These are phyloP conservation scores for Rhimphoctona megacephalus DNA, from an alignment of 2,888 invertebrate genomes.

Conservation along the genomic window DNA sequence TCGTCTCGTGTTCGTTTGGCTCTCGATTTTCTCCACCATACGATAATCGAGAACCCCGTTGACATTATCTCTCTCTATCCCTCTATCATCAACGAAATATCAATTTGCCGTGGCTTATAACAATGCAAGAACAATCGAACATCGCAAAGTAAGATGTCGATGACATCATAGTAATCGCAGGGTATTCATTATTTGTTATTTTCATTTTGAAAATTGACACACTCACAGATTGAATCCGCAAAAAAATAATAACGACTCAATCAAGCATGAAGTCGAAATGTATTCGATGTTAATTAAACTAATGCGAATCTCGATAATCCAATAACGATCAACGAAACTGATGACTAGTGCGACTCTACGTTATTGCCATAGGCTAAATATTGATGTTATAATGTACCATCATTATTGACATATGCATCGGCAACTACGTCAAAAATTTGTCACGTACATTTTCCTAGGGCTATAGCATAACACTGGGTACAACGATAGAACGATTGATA, in stretches of 20 bases:
- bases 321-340: not conserved
- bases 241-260: not conserved
- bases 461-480: too few species aligned
- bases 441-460: too few species aligned
- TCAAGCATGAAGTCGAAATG: too few species aligned
- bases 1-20: constrained; percentile 69
- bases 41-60: constrained; percentile 46
- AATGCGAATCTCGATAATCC: not conserved
- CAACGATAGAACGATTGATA: not conserved
- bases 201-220: not conserved
- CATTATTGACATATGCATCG: too few species aligned
- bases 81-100: constrained; percentile 13
- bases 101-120: constrained; percentile 30
- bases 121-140: constrained; percentile 38
- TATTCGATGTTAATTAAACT: not conserved
- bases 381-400: too few species aligned
- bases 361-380: not conserved
- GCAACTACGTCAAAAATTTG: too few species aligned
- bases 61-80: not conserved
- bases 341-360: not conserved
- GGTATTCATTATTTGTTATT: not conserved
- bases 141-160: constrained; percentile 15
- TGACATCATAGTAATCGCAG: not conserved
- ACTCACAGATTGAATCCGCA: not conserved
- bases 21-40: constrained; percentile 45